These are phyloP conservation scores for Cephus sareptanus DNA, from an alignment of 2,888 invertebrate species.

Conservation along the genomic window DNA sequence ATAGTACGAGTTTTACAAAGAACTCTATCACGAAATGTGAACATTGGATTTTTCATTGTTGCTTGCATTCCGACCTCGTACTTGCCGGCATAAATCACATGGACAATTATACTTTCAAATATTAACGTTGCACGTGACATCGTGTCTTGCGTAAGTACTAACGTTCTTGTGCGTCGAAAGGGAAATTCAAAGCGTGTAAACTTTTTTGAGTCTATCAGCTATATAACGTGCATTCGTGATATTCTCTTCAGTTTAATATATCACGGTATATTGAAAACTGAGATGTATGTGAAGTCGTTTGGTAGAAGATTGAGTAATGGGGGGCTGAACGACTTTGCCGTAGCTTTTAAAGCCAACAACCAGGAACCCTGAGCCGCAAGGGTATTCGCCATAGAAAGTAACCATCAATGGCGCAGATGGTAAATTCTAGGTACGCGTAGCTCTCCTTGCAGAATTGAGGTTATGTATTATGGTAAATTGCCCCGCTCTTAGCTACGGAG, in stretches of 20 bases:
- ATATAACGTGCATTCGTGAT: neutral
- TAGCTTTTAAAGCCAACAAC: conserved; percentile 13
- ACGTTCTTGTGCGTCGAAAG: neutral
- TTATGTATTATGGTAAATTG: neutral
- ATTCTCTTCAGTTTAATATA: neutral
- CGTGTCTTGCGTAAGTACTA: neutral
- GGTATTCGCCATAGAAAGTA: conserved; percentile 20
- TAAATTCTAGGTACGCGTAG: conserved; percentile 23
- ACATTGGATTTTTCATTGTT: neutral
- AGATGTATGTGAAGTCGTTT: neutral
- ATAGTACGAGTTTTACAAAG: neutral
- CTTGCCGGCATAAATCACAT: conserved; percentile 1
- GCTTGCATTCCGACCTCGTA: neutral
- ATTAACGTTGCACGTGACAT: neutral
- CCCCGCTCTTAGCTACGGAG: neutral
- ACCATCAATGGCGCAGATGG: conserved; percentile 55
- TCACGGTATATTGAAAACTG: neutral
- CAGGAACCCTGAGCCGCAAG: neutral
- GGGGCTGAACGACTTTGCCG: conserved; percentile 17
- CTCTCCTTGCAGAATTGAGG: neutral
- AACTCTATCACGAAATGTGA: neutral
- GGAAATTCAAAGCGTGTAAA: neutral
- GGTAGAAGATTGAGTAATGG: conserved; percentile 31
- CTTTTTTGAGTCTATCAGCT: neutral
- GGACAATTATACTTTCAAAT: conserved; percentile 2